Evolutionary conservation across 2,888 invertebrate genomes (phyloP).

Genomic region (Apeira syringaria): DNA sequence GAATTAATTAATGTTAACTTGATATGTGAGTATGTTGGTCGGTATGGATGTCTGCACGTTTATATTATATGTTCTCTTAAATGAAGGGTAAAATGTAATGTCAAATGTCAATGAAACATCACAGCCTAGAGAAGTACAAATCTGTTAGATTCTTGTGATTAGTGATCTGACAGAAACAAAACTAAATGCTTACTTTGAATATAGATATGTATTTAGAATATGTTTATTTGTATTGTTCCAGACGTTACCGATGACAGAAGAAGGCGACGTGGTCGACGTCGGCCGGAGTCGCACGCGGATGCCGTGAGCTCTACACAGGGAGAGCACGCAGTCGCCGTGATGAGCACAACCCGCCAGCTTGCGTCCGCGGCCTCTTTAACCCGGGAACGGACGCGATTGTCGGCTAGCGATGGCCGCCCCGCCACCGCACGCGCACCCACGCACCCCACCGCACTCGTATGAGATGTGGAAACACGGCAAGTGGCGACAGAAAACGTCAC

Average conservation of each 20-base stretch:
- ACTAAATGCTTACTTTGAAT: no score
- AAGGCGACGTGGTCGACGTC: constrained; percentile 35
- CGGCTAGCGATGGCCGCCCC: constrained; percentile 79
- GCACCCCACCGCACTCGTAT: constrained; percentile 67
- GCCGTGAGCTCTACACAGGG: constrained; percentile 73
- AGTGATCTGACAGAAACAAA: no score
- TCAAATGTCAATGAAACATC: no score
- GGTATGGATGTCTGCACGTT: no score
- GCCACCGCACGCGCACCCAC: constrained; percentile 63
- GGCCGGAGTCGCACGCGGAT: constrained; percentile 56
- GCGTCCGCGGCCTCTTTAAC: constrained; percentile 81
- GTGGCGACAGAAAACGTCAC: constrained; percentile 87
- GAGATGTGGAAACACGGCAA: constrained; percentile 92
- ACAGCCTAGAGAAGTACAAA: no score
- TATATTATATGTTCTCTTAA: no score
- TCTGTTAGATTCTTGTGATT: no score
- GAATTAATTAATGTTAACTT: no score
- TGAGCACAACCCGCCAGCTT: constrained; percentile 81
- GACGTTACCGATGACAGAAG: constrained; percentile 62
- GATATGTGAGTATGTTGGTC: no score
- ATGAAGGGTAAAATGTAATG: no score
- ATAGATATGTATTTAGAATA: no score
- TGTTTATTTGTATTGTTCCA: constrained; percentile 39
- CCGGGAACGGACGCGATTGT: constrained; percentile 73
- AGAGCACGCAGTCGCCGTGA: constrained; percentile 78